Evolutionary conservation across 2,888 invertebrate genomes (phyloP), one percentile per base, ranked within the genome.

Genomic region (Agrotis exclamationis): DNA sequence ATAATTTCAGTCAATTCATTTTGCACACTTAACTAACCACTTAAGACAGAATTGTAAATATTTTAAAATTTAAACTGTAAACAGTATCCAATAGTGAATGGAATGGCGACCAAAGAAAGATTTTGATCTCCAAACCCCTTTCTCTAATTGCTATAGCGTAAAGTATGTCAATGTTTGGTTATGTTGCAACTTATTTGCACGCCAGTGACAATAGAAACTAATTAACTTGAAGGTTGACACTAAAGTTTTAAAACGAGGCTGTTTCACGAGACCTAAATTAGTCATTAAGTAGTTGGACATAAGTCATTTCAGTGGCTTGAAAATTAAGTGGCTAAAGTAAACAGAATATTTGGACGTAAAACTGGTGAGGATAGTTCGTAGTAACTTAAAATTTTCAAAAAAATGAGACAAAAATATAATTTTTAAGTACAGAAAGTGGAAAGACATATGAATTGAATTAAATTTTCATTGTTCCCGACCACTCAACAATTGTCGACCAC

Each of bases 191-290:
- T 62, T 73, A 78, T 82, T 82, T 83, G 81, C 83, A 85, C 83
- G 76, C 47, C 48, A 63, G 28, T 63, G 62, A 84, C 82, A 84
- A 88, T 80, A 76, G 74, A 80, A 70, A 63, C 53, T 68, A 76
- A 86, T 84, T 83, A 57, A 65, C 28, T 66, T 60, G 85, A 89
- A 88, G 86, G 87, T 76, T 80, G 69, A 69, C 64, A 73, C 77
- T 78, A 67, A 82, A 86, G 79, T 85, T 56, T 70, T 53, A 62
- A 47, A 74, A 75, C 68, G 56, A 80, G 85, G 79, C 63, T 81
- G 78, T 72, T 74, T 69, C 70, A 73, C 22, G 58, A 70, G 24
- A 72, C 45, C 24, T 60, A 63, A 62, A 56, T 20, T 60, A 67
- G 56, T 74, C 28, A 72, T 72, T 68, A 62, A 53, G 45, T 60